These are phyloP conservation scores for Protaetia brevitarsis DNA, from an alignment of 1,140 invertebrate species.

Conservation along the genomic window DNA sequence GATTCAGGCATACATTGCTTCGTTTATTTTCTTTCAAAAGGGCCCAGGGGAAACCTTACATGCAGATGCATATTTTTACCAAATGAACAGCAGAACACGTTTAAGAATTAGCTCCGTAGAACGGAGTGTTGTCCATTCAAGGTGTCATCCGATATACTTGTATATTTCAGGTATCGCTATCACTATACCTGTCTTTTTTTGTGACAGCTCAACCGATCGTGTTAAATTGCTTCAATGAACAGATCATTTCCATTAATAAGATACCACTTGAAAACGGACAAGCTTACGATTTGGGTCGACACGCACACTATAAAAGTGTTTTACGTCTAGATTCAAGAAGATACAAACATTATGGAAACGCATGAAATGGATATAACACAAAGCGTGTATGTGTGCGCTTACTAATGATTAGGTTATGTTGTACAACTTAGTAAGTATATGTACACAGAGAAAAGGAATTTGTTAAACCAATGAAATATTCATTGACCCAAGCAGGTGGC, in stretches of 20 bases:
- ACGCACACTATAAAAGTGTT: neutral
- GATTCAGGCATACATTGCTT: no score
- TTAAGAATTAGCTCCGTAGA: neutral
- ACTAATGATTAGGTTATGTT: no score
- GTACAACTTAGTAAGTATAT: no score
- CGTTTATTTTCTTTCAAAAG: no score
- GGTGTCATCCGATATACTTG: conserved; percentile 22
- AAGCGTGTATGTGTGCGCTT: no score
- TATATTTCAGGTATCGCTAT: conserved; percentile 28
- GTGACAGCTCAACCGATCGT: conserved; percentile 33
- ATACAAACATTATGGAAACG: no score
- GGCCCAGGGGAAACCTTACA: no score
- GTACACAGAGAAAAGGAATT: no score
- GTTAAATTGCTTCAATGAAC: conserved; percentile 34
- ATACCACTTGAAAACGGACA: conserved; percentile 14
- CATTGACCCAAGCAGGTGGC: no score
- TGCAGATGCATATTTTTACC: neutral
- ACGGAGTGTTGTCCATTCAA: neutral
- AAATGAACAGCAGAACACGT: neutral
- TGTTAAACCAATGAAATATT: no score
- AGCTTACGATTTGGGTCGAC: neutral
- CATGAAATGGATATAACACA: no score
- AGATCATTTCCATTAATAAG: conserved; percentile 27
- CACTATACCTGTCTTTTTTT: conserved; percentile 25
- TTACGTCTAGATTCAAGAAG: neutral